Base-by-base conservation (phyloP, 2,888 invertebrate genomes). In the Phymatocera aterrima region DNA sequence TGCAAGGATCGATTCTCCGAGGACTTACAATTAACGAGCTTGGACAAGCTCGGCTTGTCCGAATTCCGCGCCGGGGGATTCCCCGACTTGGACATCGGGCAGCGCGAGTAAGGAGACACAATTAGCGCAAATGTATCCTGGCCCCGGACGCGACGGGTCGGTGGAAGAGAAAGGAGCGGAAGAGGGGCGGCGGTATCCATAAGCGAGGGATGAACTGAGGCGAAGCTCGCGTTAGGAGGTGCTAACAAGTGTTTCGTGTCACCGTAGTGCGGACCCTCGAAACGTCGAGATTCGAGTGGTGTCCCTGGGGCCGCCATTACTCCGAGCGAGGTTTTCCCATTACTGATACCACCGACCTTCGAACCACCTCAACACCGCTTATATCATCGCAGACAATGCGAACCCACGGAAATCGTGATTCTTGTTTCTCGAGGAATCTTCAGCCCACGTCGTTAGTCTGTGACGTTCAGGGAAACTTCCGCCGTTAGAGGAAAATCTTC, bases 191-290 rank as follows among this genome's bases (percentile, higher is more conserved):
- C 21, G n/a, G 43, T 43, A 54, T 34, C 72, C 51, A 51, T 54
- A 65, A 43, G 43, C n/a, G n/a, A 31, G 64, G 43, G 60, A 68
- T n/a, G 57, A 57, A 57, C 28, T 61, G 37, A 74, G 75, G 78
- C 64, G 77, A 70, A 48, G 65, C 83, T 82, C 81, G 75, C 37
- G 85, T 86, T 84, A 84, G 86, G 84, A 84, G 85, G 84, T 84
- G 85, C 85, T 88, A 88, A 88, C 87, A 86, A 88, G 87, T 86
- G 84, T 85, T 85, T 84, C 85, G 84, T 83, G 77, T 83, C 81
- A 79, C 51, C 40, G 10, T 28, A 34, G 21, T 48, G 37, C 57
- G 77, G 51, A 31, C 43, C 77, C 37, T 31, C 68, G 51, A 68
- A 31, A 37, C 57, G 8, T 74, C 60, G 37, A 40, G 78, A 43